Conservation (phyloP, 1,140 invertebrate genomes). For the Nasonia vitripennis region DNA sequence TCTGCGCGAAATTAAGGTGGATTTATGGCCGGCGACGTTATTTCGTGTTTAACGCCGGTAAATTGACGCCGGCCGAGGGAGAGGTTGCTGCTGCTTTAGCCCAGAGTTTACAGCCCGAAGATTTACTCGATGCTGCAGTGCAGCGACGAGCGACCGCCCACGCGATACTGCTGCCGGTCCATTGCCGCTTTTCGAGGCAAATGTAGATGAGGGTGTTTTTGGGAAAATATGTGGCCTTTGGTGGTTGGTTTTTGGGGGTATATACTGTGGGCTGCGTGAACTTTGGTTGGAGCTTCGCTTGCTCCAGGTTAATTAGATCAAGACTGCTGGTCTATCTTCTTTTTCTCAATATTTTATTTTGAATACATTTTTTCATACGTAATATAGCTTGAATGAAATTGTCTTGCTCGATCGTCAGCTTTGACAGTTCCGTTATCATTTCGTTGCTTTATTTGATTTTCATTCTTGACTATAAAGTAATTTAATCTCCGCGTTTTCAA, state of each 20-base stretch:
- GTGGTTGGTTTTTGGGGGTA: neutral
- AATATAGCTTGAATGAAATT: no score
- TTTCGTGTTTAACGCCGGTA: conserved; percentile 62
- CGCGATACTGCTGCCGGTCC: conserved; percentile 36
- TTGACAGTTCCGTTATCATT: no score
- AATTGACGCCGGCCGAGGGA: conserved; percentile 60
- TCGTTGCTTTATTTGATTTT: no score
- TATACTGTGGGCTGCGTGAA: neutral
- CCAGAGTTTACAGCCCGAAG: conserved; percentile 58
- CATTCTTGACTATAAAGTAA: no score
- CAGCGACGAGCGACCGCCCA: conserved; percentile 52
- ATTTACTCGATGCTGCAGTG: conserved; percentile 58
- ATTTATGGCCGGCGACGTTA: conserved; percentile 62
- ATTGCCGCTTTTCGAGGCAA: conserved; percentile 52
- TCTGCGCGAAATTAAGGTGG: conserved; percentile 58
- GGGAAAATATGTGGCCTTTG: no score
- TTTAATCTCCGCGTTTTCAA: no score
- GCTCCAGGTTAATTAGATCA: neutral
- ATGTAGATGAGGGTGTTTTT: neutral
- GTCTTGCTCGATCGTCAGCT: no score
- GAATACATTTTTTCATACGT: neutral
- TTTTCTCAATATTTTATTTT: neutral
- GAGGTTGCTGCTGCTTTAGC: neutral
- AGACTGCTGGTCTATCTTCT: neutral
- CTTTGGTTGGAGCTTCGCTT: no score